A percentile compares a stretch with the other conserved stretches of the same genome.
Evolutionary conservation across 1,140 invertebrate species (phyloP).

Genomic region (Coenobita brevimanus): DNA sequence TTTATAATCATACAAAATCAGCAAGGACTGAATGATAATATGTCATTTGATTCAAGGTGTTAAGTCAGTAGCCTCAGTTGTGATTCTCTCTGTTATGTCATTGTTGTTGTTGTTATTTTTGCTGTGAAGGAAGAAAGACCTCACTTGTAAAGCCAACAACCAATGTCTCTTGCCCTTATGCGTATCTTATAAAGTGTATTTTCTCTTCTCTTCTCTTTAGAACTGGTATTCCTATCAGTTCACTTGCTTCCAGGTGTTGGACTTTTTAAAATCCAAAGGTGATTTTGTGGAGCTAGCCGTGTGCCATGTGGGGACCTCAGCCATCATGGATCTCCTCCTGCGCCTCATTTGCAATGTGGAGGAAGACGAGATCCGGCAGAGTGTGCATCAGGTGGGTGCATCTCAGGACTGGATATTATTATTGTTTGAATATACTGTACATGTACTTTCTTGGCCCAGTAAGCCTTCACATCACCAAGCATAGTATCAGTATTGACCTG

Average conservation of each 20-base stretch:
- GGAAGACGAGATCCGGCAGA: slow-evolving; percentile 83
- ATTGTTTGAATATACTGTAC: no score
- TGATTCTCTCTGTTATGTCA: no score
- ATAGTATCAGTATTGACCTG: no score
- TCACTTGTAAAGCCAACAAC: slow-evolving; percentile 54
- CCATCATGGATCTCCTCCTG: slow-evolving; percentile 94
- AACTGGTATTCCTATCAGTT: slow-evolving; percentile 94
- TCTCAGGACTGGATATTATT: no score
- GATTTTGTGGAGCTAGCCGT: slow-evolving; percentile 90
- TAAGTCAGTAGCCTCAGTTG: no score
- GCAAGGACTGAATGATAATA: not conserved
- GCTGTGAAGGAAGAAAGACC: slow-evolving; percentile 56
- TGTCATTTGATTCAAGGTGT: not conserved
- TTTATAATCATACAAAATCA: not conserved
- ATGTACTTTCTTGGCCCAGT: no score
- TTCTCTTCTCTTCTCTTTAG: slow-evolving; percentile 75
- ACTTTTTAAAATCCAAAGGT: slow-evolving; percentile 89
- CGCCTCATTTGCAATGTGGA: slow-evolving; percentile 91
- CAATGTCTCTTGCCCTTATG: slow-evolving; percentile 37
- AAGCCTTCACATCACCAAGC: no score
- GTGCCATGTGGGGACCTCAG: slow-evolving; percentile 93
- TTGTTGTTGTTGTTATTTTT: no score
- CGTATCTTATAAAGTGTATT: slow-evolving; percentile 65
- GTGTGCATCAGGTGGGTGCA: slow-evolving; percentile 85
- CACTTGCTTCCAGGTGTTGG: slow-evolving; percentile 90